Evolutionary conservation across 2,888 invertebrate genomes (phyloP).

Genomic region (Melanostoma scalare): DNA sequence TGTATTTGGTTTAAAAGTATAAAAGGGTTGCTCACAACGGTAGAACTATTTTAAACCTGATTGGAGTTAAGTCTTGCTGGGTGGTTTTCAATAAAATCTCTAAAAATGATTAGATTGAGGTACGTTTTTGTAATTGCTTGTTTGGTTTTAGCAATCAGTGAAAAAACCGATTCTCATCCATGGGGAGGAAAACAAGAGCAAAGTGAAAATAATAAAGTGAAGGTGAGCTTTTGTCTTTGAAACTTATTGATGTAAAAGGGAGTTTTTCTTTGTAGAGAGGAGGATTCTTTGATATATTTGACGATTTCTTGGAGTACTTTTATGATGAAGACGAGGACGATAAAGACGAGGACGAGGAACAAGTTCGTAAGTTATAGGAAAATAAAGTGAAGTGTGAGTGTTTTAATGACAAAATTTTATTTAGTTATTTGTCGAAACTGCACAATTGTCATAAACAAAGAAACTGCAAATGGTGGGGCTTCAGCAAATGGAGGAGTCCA

Average conservation of each 20-base stretch:
- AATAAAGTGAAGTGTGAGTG: too few species aligned
- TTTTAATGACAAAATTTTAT: background rate
- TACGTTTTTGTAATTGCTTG: background rate
- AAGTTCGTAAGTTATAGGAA: conserved; percentile 5
- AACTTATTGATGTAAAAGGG: too few species aligned
- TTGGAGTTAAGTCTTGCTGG: background rate
- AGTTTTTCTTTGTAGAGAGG: background rate
- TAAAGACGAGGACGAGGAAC: background rate
- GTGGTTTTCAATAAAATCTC: too few species aligned
- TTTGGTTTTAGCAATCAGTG: background rate
- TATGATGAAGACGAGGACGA: background rate
- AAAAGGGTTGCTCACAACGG: background rate
- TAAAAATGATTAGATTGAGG: background rate
- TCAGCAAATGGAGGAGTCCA: too few species aligned
- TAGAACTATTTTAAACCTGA: conserved; percentile 8
- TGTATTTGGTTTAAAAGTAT: conserved; percentile 8
- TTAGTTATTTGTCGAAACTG: conserved; percentile 27
- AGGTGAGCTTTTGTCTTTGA: too few species aligned
- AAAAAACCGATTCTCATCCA: background rate
- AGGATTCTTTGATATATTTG: conserved; percentile 4
- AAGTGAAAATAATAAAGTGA: too few species aligned
- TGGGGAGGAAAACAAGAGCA: too few species aligned
- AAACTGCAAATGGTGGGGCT: too few species aligned
- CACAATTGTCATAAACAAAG: conserved; percentile 13
- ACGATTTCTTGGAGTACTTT: conserved; percentile 1